Evolutionary conservation across 1,140 invertebrate species (phyloP).

Genomic region (Chlorops oryzae): DNA sequence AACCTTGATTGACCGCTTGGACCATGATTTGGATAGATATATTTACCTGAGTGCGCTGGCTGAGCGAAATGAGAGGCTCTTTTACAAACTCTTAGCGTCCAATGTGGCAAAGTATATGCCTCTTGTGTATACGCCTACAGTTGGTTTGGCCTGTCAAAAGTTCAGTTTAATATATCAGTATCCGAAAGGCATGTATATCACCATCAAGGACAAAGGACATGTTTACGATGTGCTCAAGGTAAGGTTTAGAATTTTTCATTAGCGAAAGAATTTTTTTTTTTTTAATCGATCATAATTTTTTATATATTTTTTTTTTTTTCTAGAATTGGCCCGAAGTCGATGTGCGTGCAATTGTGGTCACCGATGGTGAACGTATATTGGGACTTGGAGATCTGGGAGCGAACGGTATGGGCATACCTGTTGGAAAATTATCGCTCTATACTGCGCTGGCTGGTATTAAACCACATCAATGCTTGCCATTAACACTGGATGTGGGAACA

Average conservation of each 20-base stretch:
- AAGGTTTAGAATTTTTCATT: constrained; percentile 3
- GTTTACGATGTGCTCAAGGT: constrained; percentile 70
- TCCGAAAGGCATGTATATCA: constrained; percentile 91
- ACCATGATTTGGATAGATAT: constrained; percentile 72
- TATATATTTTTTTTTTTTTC: not conserved
- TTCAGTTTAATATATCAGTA: constrained; percentile 25
- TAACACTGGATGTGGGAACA: constrained; percentile 88
- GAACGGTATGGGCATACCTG: constrained; percentile 90
- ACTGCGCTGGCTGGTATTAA: constrained; percentile 88
- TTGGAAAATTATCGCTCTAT: constrained; percentile 86
- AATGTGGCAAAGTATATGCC: constrained; percentile 85
- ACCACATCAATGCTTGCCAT: constrained; percentile 80
- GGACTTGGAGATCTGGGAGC: constrained; percentile 91
- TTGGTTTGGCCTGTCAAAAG: constrained; percentile 69
- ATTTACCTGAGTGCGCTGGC: constrained; percentile 69
- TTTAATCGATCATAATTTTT: not conserved
- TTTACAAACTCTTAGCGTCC: constrained; percentile 84
- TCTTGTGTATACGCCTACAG: constrained; percentile 49
- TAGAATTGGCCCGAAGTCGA: constrained; percentile 75
- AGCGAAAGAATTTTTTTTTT: not conserved
- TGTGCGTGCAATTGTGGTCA: constrained; percentile 86
- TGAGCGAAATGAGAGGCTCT: constrained; percentile 84
- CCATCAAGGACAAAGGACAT: constrained; percentile 92
- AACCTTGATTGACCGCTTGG: constrained; percentile 63
- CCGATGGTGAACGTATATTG: constrained; percentile 88